Percentiles rank a stretch among this genome's conserved stretches.
Conservation (phyloP, 2,113 vertebrate genomes). For the Coryphaenoides rupestris region DNA sequence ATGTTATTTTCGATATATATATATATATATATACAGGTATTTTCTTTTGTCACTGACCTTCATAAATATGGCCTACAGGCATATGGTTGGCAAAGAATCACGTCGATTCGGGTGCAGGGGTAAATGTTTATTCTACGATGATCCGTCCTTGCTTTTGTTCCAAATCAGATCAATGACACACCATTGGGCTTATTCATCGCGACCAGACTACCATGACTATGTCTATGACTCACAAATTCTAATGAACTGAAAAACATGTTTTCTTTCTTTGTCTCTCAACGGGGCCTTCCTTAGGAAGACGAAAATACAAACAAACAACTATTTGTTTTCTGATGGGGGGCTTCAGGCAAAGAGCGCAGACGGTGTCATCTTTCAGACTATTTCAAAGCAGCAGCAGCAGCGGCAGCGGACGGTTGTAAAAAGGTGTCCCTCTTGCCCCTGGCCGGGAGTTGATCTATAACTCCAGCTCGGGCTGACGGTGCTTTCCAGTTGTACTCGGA, state of each 20-base stretch:
- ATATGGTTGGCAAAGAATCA: neutral
- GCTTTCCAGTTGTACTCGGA: too few species aligned
- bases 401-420: slow-evolving; percentile 17
- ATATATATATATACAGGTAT: too few species aligned
- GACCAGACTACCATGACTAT: slow-evolving; percentile 3
- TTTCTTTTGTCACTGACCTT: too few species aligned
- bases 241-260: slow-evolving; percentile 42
- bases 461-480: neutral
- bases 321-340: slow-evolving; percentile 62
- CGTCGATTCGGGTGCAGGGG: neutral
- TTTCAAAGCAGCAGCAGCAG: slow-evolving; percentile 50
- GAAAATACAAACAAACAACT: slow-evolving; percentile 43
- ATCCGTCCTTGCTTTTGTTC: neutral
- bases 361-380: slow-evolving; percentile 64
- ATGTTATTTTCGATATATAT: too few species aligned
- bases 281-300: slow-evolving; percentile 26
- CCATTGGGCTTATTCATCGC: slow-evolving; percentile 23
- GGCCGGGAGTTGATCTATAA: slow-evolving; percentile 49
- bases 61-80: too few species aligned
- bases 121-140: neutral
- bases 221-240: slow-evolving; percentile 46
- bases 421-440: slow-evolving; percentile 42
- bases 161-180: slow-evolving; percentile 35
- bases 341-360: slow-evolving; percentile 46
- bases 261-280: slow-evolving; percentile 1